Percentiles rank a stretch among this genome's conserved stretches.
Evolutionary conservation across 2,113 vertebrate species (phyloP).

Genomic region (Ellobius talpinus): DNA sequence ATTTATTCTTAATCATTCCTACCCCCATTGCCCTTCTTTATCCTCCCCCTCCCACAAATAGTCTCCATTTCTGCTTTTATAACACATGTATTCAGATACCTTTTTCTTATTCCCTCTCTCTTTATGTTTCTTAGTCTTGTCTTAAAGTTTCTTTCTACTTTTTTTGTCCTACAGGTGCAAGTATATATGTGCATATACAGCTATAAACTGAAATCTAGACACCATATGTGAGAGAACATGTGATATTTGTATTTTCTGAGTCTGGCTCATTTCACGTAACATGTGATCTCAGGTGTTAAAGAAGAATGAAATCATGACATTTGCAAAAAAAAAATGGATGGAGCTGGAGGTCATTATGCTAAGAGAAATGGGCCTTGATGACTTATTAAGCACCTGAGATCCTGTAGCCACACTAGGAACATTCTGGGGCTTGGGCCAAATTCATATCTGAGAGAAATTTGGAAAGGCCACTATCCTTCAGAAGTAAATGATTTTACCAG

Average conservation of each 20-base stretch:
- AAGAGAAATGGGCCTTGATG: not conserved
- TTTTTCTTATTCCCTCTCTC: not conserved
- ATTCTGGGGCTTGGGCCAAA: slow-evolving; percentile 54
- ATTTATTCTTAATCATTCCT: not conserved
- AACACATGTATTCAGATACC: not conserved
- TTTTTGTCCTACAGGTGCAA: not conserved
- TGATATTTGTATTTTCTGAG: not conserved
- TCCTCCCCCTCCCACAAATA: not conserved
- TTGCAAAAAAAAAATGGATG: not conserved
- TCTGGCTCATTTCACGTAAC: not conserved
- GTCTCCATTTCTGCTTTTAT: not conserved
- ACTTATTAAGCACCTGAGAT: slow-evolving; percentile 36
- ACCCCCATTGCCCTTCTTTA: not conserved
- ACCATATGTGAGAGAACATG: not conserved
- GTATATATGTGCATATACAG: not conserved
- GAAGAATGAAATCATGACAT: slow-evolving; percentile 1
- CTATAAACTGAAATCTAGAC: not conserved
- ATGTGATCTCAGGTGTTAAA: not conserved
- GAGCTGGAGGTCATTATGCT: not conserved
- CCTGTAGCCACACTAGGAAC: slow-evolving; percentile 51
- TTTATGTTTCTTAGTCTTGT: not conserved
- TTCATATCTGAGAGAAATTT: slow-evolving; percentile 67
- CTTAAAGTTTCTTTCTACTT: not conserved
- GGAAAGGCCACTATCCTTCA: slow-evolving; percentile 69
- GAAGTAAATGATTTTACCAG: slow-evolving; percentile 75